phyloP scores from a whole-genome alignment of 2,797 vertebrate species.

The Lepidocolaptes lacrymiger region DNA sequence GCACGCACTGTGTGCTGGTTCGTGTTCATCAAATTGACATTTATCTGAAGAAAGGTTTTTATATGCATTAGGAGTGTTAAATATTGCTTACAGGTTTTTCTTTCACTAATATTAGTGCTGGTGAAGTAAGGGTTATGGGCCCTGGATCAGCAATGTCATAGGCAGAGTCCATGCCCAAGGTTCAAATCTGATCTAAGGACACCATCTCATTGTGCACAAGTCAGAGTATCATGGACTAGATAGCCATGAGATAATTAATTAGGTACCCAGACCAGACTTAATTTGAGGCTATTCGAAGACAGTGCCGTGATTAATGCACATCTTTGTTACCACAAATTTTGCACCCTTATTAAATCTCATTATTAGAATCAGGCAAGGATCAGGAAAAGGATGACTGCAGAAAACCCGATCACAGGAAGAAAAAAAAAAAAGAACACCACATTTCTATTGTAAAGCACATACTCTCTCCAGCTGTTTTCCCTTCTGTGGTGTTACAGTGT shows the following conservation, averaged over 20 bases:
- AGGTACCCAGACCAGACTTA: background rate
- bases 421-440: background rate
- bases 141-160: background rate
- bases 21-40: rapidly evolving
- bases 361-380: conserved; percentile 16
- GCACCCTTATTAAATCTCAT: background rate
- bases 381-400: background rate
- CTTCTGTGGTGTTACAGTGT: conserved; percentile 19
- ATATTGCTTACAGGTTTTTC: rapidly evolving
- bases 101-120: background rate
- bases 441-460: conserved; percentile 15
- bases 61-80: rapidly evolving
- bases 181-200: background rate
- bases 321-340: background rate
- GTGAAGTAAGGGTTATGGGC: rapidly evolving
- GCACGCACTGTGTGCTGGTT: rapidly evolving
- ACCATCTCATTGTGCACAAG: background rate
- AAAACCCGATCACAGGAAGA: background rate
- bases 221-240: background rate
- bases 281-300: background rate
- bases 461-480: conserved; percentile 34
- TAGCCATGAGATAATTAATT: background rate
- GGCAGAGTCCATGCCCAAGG: background rate
- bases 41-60: background rate
- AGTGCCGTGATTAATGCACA: background rate